Evolutionary conservation across 2,113 vertebrate genomes (phyloP).

Genomic region (Grantiella picta): DNA sequence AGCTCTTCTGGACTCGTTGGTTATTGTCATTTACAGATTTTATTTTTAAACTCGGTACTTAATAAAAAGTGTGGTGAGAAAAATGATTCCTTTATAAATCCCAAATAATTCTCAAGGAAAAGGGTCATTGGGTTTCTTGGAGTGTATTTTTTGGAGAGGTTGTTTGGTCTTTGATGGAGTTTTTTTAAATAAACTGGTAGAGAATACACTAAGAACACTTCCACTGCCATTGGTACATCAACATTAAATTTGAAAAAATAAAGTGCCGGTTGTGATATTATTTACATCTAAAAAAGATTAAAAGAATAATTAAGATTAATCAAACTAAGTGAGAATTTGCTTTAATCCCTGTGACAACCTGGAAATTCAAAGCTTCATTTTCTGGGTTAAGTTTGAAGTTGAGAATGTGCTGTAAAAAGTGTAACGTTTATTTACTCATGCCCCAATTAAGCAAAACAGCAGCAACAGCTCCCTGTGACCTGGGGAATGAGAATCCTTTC

Average conservation of each 20-base stretch:
- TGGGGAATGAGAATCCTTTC: background rate
- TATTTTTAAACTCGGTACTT: background rate
- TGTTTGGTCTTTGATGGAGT: background rate
- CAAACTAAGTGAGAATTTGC: background rate
- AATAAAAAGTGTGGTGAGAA: background rate
- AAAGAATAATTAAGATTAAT: background rate
- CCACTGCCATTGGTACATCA: background rate
- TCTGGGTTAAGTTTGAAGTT: background rate
- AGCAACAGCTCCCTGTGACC: background rate
- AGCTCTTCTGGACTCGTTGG: background rate
- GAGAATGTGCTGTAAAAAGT: background rate
- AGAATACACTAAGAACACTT: background rate
- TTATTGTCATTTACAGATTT: background rate
- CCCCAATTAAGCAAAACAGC: background rate
- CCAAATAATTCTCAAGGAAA: background rate
- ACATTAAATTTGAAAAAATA: background rate
- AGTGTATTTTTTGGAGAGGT: background rate
- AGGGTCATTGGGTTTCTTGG: rapidly evolving
- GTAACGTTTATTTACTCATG: rapidly evolving
- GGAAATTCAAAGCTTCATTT: background rate
- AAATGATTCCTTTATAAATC: background rate
- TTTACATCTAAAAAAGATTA: background rate
- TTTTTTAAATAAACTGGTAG: background rate
- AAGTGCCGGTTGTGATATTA: background rate
- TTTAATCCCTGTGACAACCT: background rate